Evolutionary conservation across 1,140 invertebrate genomes (phyloP).

Genomic region (Drosophila jambulina): DNA sequence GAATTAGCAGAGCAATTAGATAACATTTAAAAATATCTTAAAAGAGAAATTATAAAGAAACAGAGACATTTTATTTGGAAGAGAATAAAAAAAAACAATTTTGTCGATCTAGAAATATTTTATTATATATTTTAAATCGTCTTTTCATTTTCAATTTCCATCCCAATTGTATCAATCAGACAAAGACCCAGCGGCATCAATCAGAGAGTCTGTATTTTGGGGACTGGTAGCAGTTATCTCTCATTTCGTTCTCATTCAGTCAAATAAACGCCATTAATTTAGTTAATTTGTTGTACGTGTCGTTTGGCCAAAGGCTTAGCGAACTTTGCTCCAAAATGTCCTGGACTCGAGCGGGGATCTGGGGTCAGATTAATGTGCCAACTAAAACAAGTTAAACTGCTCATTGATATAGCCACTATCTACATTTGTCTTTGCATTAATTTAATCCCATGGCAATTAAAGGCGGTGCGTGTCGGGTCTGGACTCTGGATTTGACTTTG

Average conservation of each 20-base stretch:
- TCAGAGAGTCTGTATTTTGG: not conserved
- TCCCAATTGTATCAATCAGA: not conserved
- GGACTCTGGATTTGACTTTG: conserved; percentile 10
- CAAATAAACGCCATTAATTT: conserved; percentile 63
- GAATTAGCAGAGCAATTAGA: too few relatives aligned
- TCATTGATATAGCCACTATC: conserved; percentile 54
- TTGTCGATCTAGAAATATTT: too few relatives aligned
- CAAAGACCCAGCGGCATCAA: conserved; percentile 10
- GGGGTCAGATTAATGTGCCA: conserved; percentile 11
- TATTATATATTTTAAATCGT: not conserved
- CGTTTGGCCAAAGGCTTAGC: conserved; percentile 16
- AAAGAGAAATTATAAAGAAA: too few relatives aligned
- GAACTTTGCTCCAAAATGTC: conserved; percentile 24
- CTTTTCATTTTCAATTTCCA: not conserved
- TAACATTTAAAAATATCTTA: too few relatives aligned
- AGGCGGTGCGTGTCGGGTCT: conserved; percentile 37
- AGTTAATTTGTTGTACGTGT: conserved; percentile 70
- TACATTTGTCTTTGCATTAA: conserved; percentile 64
- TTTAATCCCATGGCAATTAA: conserved; percentile 63
- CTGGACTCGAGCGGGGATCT: not conserved
- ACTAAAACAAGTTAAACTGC: conserved; percentile 30
- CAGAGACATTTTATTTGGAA: too few relatives aligned
- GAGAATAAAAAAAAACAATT: too few relatives aligned
- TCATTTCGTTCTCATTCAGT: conserved; percentile 31
- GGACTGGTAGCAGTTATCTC: conserved; percentile 27